phyloP scores from a whole-genome alignment of 2,797 vertebrate species.

The Myotis planiceps region DNA sequence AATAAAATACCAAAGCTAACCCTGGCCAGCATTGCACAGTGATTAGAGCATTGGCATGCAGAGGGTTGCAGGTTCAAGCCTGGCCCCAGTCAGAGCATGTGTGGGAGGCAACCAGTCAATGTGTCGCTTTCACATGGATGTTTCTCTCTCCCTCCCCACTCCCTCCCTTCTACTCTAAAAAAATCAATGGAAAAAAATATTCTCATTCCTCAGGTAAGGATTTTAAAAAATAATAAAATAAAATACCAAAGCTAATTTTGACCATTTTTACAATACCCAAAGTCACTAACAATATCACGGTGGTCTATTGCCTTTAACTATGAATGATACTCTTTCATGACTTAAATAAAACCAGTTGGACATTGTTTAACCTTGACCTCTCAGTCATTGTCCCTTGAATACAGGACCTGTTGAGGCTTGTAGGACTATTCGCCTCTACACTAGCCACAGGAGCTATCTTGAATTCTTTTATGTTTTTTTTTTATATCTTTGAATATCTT shows the following conservation, averaged over 20 bases:
- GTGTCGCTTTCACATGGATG: too few species aligned
- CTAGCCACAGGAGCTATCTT: neutral
- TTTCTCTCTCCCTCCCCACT: too few species aligned
- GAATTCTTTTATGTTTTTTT: neutral
- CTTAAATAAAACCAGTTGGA: neutral
- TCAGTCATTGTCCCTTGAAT: neutral
- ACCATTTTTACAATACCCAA: neutral
- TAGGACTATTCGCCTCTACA: neutral
- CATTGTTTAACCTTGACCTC: neutral
- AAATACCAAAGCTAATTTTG: constrained; percentile 24
- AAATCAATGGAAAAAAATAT: too few species aligned
- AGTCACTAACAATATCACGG: neutral
- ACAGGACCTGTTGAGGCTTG: neutral
- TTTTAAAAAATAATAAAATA: neutral
- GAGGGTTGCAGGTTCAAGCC: too few species aligned
- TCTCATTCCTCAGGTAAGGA: too few species aligned
- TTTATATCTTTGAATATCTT: neutral
- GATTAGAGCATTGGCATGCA: too few species aligned
- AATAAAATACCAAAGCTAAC: constrained; percentile 1
- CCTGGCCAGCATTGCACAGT: too few species aligned
- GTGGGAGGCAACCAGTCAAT: too few species aligned
- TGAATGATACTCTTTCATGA: neutral
- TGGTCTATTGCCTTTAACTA: neutral
- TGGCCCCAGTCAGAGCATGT: too few species aligned
- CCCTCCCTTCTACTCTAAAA: too few species aligned